phyloP scores from a whole-genome alignment of 2,113 vertebrate genomes.

The Pongo pygmaeus region DNA sequence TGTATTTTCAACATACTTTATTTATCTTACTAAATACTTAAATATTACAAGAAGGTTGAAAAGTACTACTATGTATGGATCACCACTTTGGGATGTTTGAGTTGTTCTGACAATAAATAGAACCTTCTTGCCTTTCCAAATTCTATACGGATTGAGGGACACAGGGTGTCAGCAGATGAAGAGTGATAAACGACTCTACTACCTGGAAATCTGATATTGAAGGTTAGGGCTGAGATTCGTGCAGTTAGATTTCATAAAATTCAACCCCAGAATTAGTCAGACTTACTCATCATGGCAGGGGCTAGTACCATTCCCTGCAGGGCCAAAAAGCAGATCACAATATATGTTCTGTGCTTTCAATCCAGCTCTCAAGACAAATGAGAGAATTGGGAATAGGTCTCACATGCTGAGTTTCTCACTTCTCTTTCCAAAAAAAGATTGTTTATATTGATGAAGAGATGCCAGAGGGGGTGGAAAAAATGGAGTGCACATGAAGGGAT shows the following conservation, averaged over 20 bases:
- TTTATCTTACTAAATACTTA: not conserved
- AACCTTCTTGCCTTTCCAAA: not conserved
- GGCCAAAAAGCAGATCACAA: not conserved
- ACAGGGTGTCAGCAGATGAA: not conserved
- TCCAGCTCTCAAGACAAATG: not conserved
- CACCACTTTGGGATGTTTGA: not conserved
- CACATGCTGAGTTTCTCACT: not conserved
- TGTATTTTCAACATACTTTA: not conserved
- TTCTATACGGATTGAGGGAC: not conserved
- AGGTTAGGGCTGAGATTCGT: not conserved
- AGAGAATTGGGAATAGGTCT: not conserved
- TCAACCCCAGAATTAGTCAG: not conserved
- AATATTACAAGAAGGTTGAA: not conserved
- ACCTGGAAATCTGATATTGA: not conserved
- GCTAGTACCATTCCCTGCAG: not conserved
- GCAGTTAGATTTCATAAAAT: not conserved
- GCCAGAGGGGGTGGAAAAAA: not conserved
- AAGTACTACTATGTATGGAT: not conserved
- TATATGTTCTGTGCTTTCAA: not conserved
- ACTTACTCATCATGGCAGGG: not conserved
- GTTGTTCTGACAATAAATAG: not conserved
- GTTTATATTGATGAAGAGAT: not conserved
- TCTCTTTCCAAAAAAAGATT: not conserved
- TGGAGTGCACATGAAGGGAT: rapidly evolving
- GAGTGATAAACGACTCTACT: not conserved